These are phyloP conservation scores for Drosophila differens DNA, from an alignment of 2,888 invertebrate species.

Conservation along the genomic window DNA sequence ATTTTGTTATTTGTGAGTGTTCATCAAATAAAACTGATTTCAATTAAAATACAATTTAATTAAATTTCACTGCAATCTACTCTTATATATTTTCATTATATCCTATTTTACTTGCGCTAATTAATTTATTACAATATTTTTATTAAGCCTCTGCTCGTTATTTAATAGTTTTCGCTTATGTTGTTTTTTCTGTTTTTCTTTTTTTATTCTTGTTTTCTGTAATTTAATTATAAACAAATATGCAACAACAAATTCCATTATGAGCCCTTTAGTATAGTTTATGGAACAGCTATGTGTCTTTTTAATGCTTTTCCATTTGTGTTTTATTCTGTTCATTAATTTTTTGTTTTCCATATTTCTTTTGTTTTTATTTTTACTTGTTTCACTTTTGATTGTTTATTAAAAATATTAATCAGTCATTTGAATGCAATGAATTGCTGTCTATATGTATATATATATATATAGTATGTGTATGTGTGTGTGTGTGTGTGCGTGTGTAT, in stretches of 20 bases:
- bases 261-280: slow-evolving; percentile 35
- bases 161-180: slow-evolving; percentile 26
- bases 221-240: slow-evolving; percentile 78
- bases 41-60: slow-evolving; percentile 71
- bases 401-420: slow-evolving; percentile 83
- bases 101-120: slow-evolving; percentile 68
- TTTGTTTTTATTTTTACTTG: slow-evolving; percentile 35
- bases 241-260: slow-evolving; percentile 52
- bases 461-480: slow-evolving; percentile 9
- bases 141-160: slow-evolving; percentile 33
- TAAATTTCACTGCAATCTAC: slow-evolving; percentile 51
- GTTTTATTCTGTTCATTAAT: slow-evolving; percentile 12
- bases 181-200: slow-evolving; percentile 20
- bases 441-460: slow-evolving; percentile 18
- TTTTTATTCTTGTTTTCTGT: slow-evolving; percentile 33
- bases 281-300: slow-evolving; percentile 42
- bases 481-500: slow-evolving; percentile 5
- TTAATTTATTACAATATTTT: slow-evolving; percentile 77
- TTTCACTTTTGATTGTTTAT: slow-evolving; percentile 67
- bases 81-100: slow-evolving; percentile 5
- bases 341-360: slow-evolving; percentile 26
- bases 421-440: slow-evolving; percentile 82
- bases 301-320: slow-evolving; percentile 37
- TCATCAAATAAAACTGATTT: slow-evolving; percentile 57
- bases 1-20: slow-evolving; percentile 1